Evolutionary conservation across 2,797 vertebrate genomes (phyloP), one percentile per base, ranked within the genome.

Genomic region (Xyrichtys novacula): DNA sequence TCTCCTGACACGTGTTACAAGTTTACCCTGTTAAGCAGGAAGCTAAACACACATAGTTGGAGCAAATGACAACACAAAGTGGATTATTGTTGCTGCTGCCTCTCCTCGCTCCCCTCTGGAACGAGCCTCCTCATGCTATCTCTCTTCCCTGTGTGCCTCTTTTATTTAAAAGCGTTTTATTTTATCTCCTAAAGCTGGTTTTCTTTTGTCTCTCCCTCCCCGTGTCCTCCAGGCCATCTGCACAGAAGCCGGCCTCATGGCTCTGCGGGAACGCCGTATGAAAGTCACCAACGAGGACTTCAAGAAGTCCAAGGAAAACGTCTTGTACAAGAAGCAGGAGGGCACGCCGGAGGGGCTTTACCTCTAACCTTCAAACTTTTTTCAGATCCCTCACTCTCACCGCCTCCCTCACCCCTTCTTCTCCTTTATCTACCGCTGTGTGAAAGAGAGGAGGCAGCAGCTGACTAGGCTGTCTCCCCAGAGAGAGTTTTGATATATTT

Each of bases 251-350:
- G 98, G 98, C 40, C 82, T 99, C 72, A 99, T 99, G 98, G 98
- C 98, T 38, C 71, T 99, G 74, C 89, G 98, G 48, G 98, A 99
- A 79, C 93, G 97, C 12, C 93, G 98, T 16, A 99, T 99, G 98
- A 99, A 99, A 93, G 96, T 99, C 65, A 99, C 98, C 72, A 99
- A 99, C 14, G 98, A 99, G 91, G 98, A 99, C 87, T 99, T 99
- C 92, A 99, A 99, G 66, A 99, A 99, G 86, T 99, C 98, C 4
- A 99, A 99, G 92, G 98, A 99, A 71, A 99, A 99, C 0, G 96
- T 99, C 77, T 94, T 99, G 54, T 99, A 99, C 80, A 99, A 99
- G 91, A 99, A 99, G 84, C 98, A 99, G 80, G 98, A 99, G 89
- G 98, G 98, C 69, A 99, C 98, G 19, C 98, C 98, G 0, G 97